A percentile compares a stretch with the other conserved stretches of the same genome.
Conservation (phyloP, 2,113 vertebrate genomes). For the Okapia johnstoni region DNA sequence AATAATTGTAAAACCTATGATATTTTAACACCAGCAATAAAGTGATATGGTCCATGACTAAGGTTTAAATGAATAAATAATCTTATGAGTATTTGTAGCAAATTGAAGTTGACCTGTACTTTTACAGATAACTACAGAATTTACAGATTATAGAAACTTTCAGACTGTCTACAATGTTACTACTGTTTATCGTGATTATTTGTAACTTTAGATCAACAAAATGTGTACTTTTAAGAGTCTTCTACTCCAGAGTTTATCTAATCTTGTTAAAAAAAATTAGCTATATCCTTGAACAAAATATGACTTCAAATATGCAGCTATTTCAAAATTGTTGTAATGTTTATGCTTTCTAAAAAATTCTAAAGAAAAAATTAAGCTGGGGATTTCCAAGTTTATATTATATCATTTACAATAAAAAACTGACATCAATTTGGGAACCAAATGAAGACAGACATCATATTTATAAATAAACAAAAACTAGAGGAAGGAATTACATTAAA, state of each 20-base stretch:
- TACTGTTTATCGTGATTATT: not conserved
- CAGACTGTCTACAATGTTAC: not conserved
- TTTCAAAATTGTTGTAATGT: not conserved
- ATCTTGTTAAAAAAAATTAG: not conserved
- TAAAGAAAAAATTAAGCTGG: not conserved
- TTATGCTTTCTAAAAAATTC: constrained; percentile 7
- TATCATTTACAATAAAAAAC: not conserved
- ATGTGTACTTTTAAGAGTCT: not conserved
- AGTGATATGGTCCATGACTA: not conserved
- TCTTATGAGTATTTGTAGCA: not conserved
- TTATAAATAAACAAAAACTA: not conserved
- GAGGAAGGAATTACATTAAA: not conserved
- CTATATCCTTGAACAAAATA: not conserved
- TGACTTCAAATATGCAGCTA: not conserved
- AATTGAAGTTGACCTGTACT: not conserved
- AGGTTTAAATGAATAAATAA: not conserved
- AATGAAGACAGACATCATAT: not conserved
- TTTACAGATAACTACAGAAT: not conserved
- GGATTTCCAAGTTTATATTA: not conserved
- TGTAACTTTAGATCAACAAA: not conserved
- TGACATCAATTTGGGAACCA: not conserved
- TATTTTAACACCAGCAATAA: not conserved
- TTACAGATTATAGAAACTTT: not conserved
- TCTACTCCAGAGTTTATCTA: not conserved
- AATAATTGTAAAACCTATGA: not conserved